phyloP scores from a whole-genome alignment of 2,113 vertebrate species.

The Phycodurus eques region DNA sequence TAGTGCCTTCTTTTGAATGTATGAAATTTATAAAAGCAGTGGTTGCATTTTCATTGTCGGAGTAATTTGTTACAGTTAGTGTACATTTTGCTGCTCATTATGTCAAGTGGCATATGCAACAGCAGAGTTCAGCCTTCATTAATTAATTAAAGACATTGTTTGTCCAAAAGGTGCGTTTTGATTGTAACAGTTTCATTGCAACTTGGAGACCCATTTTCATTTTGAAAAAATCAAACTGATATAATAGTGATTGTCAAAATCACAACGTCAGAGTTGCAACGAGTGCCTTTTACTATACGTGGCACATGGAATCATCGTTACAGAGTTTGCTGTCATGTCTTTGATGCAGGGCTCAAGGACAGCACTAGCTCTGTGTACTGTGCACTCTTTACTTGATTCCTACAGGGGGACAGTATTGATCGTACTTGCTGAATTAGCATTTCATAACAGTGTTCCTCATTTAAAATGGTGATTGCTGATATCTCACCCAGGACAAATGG shows the following conservation, averaged over 20 bases:
- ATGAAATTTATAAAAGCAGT: neutral
- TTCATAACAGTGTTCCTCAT: slow-evolving; percentile 67
- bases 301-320: neutral
- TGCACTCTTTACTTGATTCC: slow-evolving; percentile 31
- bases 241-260: neutral
- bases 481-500: slow-evolving; percentile 62
- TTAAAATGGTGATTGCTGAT: slow-evolving; percentile 70
- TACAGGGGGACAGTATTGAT: slow-evolving; percentile 57
- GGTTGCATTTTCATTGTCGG: neutral
- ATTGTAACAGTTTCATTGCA: neutral
- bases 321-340: slow-evolving; percentile 6
- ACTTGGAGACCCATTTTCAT: neutral
- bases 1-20: neutral
- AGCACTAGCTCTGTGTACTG: slow-evolving; percentile 1
- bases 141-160: neutral
- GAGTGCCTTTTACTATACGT: neutral
- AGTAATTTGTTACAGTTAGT: neutral
- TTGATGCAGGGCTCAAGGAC: slow-evolving; percentile 8
- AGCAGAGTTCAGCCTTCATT: neutral
- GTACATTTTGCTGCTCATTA: neutral
- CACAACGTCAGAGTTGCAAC: neutral
- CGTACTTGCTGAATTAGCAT: slow-evolving; percentile 67
- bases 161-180: too few species aligned
- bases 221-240: neutral
- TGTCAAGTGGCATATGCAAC: neutral